A percentile compares a stretch with the other conserved stretches of the same genome.
Evolutionary conservation across 2,113 vertebrate species (phyloP).

Genomic region (Ia io): DNA sequence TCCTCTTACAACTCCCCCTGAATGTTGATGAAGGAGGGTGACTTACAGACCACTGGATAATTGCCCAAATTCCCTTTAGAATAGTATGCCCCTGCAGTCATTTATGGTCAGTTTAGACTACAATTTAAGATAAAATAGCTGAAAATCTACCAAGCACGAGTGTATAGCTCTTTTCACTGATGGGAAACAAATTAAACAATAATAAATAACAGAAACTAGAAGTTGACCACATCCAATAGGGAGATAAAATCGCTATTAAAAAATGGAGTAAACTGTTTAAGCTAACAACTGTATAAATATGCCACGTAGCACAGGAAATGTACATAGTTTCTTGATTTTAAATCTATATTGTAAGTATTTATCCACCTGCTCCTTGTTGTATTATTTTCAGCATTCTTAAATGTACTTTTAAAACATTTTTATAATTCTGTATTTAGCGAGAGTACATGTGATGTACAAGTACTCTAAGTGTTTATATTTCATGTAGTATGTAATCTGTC

Average conservation of each 20-base stretch:
- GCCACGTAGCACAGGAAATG: background rate
- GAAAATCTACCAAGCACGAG: background rate
- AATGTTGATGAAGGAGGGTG: background rate
- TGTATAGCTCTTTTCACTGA: background rate
- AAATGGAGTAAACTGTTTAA: background rate
- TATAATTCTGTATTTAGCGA: background rate
- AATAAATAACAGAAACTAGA: constrained; percentile 39
- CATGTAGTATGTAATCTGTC: background rate
- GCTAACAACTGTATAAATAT: background rate
- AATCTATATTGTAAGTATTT: background rate
- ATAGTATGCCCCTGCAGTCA: background rate
- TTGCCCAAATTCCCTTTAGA: background rate
- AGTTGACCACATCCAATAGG: background rate
- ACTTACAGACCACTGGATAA: background rate
- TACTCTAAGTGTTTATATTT: background rate
- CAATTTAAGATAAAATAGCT: constrained; percentile 9
- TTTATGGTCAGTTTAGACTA: background rate
- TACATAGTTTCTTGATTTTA: constrained; percentile 9
- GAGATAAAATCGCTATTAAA: constrained; percentile 47
- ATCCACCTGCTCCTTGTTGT: background rate
- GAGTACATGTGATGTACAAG: background rate
- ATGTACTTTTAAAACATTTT: constrained; percentile 44
- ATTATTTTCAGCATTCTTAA: constrained; percentile 31
- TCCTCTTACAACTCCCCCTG: background rate
- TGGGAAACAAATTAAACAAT: constrained; percentile 6